phyloP scores from a whole-genome alignment of 2,888 invertebrate species.

The Callinectes sapidus region DNA sequence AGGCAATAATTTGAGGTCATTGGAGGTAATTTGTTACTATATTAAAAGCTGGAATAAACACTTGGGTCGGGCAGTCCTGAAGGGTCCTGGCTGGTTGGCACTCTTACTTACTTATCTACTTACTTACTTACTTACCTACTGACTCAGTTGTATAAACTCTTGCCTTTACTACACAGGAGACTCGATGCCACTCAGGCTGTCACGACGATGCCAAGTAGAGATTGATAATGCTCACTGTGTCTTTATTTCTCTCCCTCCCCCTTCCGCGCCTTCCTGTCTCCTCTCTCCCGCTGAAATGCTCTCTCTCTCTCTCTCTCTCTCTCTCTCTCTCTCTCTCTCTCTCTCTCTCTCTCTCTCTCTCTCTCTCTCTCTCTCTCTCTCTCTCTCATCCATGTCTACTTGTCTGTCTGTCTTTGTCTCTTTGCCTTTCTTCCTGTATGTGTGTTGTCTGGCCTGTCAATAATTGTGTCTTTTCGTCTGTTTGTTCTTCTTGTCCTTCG shows the following conservation, averaged over 20 bases:
- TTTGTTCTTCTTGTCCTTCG: too few relatives aligned
- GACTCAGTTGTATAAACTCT: background rate
- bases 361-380: background rate
- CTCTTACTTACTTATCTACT: background rate
- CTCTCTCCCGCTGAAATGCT: conserved; percentile 13
- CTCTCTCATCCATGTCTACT: background rate
- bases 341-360: conserved; percentile 8
- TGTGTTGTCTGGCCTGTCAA: too few relatives aligned
- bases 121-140: background rate
- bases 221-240: background rate
- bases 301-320: background rate
- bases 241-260: background rate
- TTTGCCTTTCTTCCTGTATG: too few relatives aligned
- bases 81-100: background rate
- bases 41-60: background rate
- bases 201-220: background rate
- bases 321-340: background rate
- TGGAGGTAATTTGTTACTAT: background rate
- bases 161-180: background rate
- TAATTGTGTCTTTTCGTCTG: background rate
- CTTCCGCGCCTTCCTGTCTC: background rate
- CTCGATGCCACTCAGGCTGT: background rate
- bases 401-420: background rate
- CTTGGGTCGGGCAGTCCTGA: background rate
- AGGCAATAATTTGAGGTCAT: background rate